Evolutionary conservation across 2,888 invertebrate species (phyloP).

Genomic region (Pristionchus arcanus): DNA sequence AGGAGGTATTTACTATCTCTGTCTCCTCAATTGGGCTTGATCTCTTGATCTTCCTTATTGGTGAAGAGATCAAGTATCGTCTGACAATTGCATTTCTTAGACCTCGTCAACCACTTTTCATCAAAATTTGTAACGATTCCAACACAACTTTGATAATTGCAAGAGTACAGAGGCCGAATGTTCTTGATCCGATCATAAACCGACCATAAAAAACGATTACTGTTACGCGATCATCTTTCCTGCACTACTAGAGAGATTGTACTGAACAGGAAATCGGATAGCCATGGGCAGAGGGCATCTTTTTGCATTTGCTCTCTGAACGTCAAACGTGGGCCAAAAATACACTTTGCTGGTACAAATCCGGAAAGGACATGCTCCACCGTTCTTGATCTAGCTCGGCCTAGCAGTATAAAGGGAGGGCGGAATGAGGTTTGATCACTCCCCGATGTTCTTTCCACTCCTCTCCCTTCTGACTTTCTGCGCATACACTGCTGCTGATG

Average conservation of each 20-base stretch:
- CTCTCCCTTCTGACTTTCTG: background rate
- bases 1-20: too few relatives aligned
- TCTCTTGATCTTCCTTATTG: too few relatives aligned
- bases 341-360: background rate
- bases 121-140: too few relatives aligned
- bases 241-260: background rate
- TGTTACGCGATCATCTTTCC: background rate
- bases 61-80: too few relatives aligned
- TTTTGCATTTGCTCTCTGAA: background rate
- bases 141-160: background rate
- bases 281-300: too few relatives aligned
- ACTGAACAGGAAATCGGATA: conserved; percentile 6
- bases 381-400: background rate
- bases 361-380: background rate
- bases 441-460: background rate
- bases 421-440: background rate
- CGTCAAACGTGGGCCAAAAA: background rate
- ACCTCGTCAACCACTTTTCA: too few relatives aligned
- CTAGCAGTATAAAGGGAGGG: background rate
- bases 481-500: background rate
- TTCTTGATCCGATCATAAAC: background rate
- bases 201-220: background rate
- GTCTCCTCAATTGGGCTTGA: too few relatives aligned
- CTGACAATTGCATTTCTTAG: too few relatives aligned
- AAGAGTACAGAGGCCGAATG: background rate